Evolutionary conservation across 1,140 invertebrate species (phyloP), one percentile per base, ranked within the genome.

Genomic region (Araneus ventricosus): DNA sequence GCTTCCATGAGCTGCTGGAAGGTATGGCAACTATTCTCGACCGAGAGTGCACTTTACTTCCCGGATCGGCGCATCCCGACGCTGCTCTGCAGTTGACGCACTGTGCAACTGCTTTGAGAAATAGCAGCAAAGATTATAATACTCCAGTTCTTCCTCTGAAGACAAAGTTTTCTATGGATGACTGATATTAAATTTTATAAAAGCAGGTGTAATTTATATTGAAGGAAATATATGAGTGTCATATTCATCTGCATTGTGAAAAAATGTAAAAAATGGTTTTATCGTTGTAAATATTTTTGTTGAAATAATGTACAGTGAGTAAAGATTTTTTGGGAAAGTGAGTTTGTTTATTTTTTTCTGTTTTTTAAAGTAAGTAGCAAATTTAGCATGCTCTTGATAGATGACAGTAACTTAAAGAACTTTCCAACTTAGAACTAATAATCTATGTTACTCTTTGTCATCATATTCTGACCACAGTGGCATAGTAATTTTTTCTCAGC

Each of bases 81-180:
- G 98, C 98, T 95, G 97, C 98, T 1, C 95, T 99, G 59, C 98
- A 99, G 95, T 96, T 99, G 93, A 97, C 98, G 27, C 98, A 99
- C 95, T 98, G 98, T 24, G 97, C 98, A 14, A 96, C 96, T 84
- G 96, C 97, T 94, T 95, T 98, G 24, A 95, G 97, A 63, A 93
- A 84, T n/a, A 89, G 52, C n/a, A 94, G 88, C 17, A 87, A 63
- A 34, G 96, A 96, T 52, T 94, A 94, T 45, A 93, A 93, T 61
- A 63, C 92, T 0, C 82, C 88, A 17, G 52, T 94, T n/a, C 22
- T 93, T 1, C 94, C 94, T 10, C 34, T 94, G 7, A 88, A 79
- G 34, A 93, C 94, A 1, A 94, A 94, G 30, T 94, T 93, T 70
- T 88, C 61, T 10, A 52, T 41, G n/a, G 89, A 93, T 84, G 92